Evolutionary conservation across 2,888 invertebrate genomes (phyloP).

Genomic region (Subacronicta megacephala): DNA sequence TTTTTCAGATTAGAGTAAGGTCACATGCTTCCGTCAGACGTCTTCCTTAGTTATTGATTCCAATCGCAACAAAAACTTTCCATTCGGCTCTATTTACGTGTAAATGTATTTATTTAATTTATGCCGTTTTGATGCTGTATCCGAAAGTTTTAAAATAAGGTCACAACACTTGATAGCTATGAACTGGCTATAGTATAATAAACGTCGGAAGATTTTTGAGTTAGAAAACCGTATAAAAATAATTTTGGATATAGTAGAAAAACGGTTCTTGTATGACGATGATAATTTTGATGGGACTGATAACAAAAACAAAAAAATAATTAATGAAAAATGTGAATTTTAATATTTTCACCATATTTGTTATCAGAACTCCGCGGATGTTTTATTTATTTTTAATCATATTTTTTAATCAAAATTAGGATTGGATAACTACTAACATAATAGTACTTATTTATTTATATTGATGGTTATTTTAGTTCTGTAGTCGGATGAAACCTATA

Average conservation of each 20-base stretch:
- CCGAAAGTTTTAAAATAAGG: slow-evolving; percentile 6
- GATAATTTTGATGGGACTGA: slow-evolving; percentile 19
- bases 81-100: slow-evolving; percentile 45
- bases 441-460: slow-evolving; percentile 43
- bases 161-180: background rate
- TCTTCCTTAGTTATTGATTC: slow-evolving; percentile 61
- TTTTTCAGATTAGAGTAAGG: slow-evolving; percentile 17
- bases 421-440: slow-evolving; percentile 27
- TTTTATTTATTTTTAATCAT: slow-evolving; percentile 44
- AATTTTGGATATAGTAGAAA: slow-evolving; percentile 10
- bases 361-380: slow-evolving; percentile 18
- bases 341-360: background rate
- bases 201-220: background rate
- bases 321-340: background rate
- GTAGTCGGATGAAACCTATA: no score
- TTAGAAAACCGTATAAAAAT: background rate
- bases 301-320: slow-evolving; percentile 6
- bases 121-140: slow-evolving; percentile 33
- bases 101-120: slow-evolving; percentile 53
- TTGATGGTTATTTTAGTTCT: slow-evolving; percentile 25
- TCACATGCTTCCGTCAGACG: slow-evolving; percentile 53
- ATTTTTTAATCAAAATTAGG: slow-evolving; percentile 25
- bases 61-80: slow-evolving; percentile 54
- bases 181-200: background rate
- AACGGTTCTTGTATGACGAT: slow-evolving; percentile 22